These are phyloP conservation scores for Neodiprion fabricii DNA, from an alignment of 1,140 invertebrate species.

Conservation along the genomic window DNA sequence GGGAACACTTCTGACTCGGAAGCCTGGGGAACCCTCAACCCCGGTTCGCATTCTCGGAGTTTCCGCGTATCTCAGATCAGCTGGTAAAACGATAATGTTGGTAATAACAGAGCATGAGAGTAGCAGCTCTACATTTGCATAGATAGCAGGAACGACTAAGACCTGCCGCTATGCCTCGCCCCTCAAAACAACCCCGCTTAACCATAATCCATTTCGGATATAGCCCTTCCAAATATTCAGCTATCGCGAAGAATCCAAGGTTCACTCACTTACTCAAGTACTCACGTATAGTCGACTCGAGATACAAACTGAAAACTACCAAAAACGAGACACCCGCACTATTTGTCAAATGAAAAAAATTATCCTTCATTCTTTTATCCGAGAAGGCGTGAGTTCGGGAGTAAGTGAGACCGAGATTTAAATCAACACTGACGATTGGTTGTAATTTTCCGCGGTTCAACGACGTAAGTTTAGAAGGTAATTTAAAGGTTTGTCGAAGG, in stretches of 20 bases:
- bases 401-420: no score
- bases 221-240: no score
- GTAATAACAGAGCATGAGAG: background rate
- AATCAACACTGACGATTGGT: background rate
- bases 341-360: no score
- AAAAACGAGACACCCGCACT: no score
- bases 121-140: background rate
- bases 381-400: no score
- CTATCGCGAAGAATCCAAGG: no score
- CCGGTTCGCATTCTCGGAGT: background rate
- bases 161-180: background rate
- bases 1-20: no score
- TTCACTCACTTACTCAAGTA: no score
- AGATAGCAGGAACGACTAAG: background rate
- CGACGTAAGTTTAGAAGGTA: background rate
- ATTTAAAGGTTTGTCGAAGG: background rate
- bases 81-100: background rate
- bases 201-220: background rate
- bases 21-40: background rate
- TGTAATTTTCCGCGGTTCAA: background rate
- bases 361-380: no score
- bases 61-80: constrained; percentile 2
- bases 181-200: background rate
- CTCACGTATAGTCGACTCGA: no score
- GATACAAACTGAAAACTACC: no score